phyloP scores from a whole-genome alignment of 2,888 invertebrate species.

The Nymphalis c-album region DNA sequence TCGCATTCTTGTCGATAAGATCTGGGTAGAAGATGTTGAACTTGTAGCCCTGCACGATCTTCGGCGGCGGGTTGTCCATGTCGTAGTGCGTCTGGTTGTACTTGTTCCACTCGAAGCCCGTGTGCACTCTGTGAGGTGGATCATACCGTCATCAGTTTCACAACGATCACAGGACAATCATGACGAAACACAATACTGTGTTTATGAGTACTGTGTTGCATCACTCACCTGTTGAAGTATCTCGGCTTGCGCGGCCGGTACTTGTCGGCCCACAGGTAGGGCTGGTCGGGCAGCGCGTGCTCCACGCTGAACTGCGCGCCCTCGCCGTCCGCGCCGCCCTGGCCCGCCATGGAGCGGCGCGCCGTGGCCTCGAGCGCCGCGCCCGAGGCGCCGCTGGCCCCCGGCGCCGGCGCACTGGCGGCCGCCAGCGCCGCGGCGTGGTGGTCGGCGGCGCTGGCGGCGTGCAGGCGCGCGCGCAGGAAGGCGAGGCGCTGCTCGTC shows the following conservation, averaged over 20 bases:
- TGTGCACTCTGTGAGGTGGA: conserved; percentile 85
- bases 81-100: conserved; percentile 99
- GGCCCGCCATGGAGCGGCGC: conserved; percentile 43
- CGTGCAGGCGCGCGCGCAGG: conserved; percentile 85
- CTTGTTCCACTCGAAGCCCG: conserved; percentile 99
- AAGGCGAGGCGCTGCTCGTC: conserved; percentile 88
- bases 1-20: conserved; percentile 94
- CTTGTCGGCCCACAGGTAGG: conserved; percentile 98
- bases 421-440: conserved; percentile 84
- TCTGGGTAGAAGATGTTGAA: conserved; percentile 99
- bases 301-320: conserved; percentile 96
- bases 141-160: not conserved
- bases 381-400: conserved; percentile 81
- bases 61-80: conserved; percentile 99
- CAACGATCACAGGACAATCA: not conserved
- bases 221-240: conserved; percentile 90
- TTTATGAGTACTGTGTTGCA: no score
- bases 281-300: conserved; percentile 90
- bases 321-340: conserved; percentile 65
- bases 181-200: no score
- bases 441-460: conserved; percentile 75
- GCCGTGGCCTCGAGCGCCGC: conserved; percentile 54
- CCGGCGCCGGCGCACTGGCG: conserved; percentile 15
- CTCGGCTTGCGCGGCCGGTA: conserved; percentile 98
- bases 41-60: conserved; percentile 99